Evolutionary conservation across 2,888 invertebrate genomes (phyloP), one percentile per base, ranked within the genome.

Genomic region (Nezara viridula): DNA sequence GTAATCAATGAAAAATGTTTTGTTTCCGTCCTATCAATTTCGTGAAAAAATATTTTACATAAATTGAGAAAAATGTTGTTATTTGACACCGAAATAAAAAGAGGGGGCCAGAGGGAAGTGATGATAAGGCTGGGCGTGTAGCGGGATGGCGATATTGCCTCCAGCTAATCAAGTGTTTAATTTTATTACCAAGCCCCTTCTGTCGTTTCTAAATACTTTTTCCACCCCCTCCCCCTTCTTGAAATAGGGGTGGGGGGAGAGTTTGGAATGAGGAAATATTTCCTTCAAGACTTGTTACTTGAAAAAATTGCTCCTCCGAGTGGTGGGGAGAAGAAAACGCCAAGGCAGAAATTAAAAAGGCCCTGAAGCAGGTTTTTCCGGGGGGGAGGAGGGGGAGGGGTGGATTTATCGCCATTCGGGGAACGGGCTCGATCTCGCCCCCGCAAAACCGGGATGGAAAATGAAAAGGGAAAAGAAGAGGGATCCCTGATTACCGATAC

Each of bases 341-440:
- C 86, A 66, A 89, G 90, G 89, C 90, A 90, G 91, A 91, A 91
- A 91, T 91, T 91, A 91, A 91, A 91, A 91, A 91, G 91, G 90
- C 90, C 89, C 90, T 88, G 91, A 89, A 91, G 90, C 90, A 90
- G 90, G 91, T 91, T 88, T 90, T 90, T 86, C 60, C 90, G 89
- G 90, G 90, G 88, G 90, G 90, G 89, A 90, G 89, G 90, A 86
- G 90, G 90, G 89, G 90, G 89, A 88, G 90, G 86, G 47, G 44
- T 40, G 88, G 90, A 91, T 91, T 90, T 90, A 91, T 90, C 90
- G 89, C 90, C 90, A 88, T 47, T 86, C 88, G 89, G 89, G 89
- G 90, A 90, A 85, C 85, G 73, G 89, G 77, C 49, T 44, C 40
- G 88, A 81, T 88, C 66, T 49, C 44, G 37, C 77, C 50, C 86